phyloP scores from a whole-genome alignment of 2,888 invertebrate genomes.

The Melitaea athalia region DNA sequence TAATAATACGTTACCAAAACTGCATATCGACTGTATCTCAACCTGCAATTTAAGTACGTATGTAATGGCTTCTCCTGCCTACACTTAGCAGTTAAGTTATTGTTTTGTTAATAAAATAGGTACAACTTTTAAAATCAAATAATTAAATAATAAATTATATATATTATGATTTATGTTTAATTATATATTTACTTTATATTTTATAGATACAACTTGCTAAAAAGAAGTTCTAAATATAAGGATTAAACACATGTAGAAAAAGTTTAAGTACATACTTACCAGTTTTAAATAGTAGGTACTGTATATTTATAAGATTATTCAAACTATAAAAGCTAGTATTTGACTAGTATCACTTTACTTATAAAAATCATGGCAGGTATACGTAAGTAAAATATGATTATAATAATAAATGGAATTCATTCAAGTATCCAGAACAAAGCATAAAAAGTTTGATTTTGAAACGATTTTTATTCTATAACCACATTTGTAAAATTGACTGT shows the following conservation, averaged over 20 bases:
- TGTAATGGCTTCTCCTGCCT: too few relatives aligned
- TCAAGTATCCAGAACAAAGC: too few relatives aligned
- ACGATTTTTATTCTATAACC: too few relatives aligned
- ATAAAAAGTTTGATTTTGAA: too few relatives aligned
- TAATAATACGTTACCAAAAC: too few relatives aligned
- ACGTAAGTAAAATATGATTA: not conserved
- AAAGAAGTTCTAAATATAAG: not conserved
- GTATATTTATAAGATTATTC: conserved; percentile 23
- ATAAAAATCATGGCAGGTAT: conserved; percentile 36
- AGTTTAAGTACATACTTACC: not conserved
- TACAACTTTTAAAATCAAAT: not conserved
- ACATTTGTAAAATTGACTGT: too few relatives aligned
- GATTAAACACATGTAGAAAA: not conserved
- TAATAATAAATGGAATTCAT: not conserved
- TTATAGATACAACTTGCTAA: not conserved
- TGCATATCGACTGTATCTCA: too few relatives aligned
- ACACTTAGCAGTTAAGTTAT: not conserved
- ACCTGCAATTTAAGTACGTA: too few relatives aligned
- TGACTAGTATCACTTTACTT: conserved; percentile 58
- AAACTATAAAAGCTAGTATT: conserved; percentile 33
- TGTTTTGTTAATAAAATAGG: not conserved
- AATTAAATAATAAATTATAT: not conserved
- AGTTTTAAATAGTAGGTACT: not conserved
- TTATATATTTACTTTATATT: too few relatives aligned
- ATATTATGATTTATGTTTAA: too few relatives aligned